Evolutionary conservation across 1,140 invertebrate genomes (phyloP), one percentile per base, ranked within the genome.

Genomic region (Eriosoma lanigerum): DNA sequence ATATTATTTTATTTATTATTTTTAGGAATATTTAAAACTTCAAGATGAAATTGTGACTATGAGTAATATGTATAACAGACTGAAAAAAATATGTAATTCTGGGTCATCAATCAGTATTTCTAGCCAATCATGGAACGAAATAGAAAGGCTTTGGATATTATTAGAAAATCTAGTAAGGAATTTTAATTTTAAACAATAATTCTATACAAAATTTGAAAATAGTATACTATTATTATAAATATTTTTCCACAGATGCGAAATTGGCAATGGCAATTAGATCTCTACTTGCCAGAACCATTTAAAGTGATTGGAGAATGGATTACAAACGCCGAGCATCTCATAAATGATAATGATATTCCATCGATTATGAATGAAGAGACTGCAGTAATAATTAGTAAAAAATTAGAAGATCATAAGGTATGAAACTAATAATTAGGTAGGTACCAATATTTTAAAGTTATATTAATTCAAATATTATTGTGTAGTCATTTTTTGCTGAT

Each of bases 291-390:
- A 10, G 93, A 93, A 48, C 92, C 93, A 83, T 91, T 98, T 66
- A 92, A 92, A 58, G 88, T 91, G 81, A 89, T 96, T 15, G 95
- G 94, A n/a, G 92, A 93, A 85, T 97, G 96, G 94, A 85, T 98
- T 15, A 92, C 92, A 66, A 90, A 90, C 83, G 96, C 95, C 9
- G 96, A 98, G 86, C 91, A 91, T 83, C 85, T 97, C 60, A 87
- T 97, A 26, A 89, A 90, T 83, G 88, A 87, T 10, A 92, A 94
- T 82, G 91, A 93, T 82, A 92, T 96, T 84, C 93, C 94, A 9
- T 88, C 90, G 52, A 89, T 88, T 38, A 92, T 95, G 89, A 93
- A 94, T 83, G 94, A 96, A 85, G 92, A 93, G 86, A 94, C 93
- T 52, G 94, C 94, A 6, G 90, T 91, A 52, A 90, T 95, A 80